phyloP scores from a whole-genome alignment of 2,797 vertebrate genomes.

The Artibeus jamaicensis region DNA sequence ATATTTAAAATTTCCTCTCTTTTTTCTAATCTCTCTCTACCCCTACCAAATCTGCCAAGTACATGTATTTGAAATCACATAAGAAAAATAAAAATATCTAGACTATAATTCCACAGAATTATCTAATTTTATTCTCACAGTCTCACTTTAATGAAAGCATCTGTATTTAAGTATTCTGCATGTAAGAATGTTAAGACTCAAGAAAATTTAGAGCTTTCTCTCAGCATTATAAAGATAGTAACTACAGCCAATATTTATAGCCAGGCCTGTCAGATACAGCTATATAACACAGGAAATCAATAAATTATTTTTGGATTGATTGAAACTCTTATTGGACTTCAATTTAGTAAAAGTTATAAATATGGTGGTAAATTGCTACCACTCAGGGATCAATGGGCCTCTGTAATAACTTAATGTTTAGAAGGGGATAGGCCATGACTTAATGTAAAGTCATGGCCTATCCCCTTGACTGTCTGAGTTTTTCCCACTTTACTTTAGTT shows the following conservation, averaged over 20 bases:
- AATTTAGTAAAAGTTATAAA: slow-evolving; percentile 41
- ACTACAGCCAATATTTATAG: not conserved
- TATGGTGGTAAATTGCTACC: not conserved
- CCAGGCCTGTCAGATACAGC: not conserved
- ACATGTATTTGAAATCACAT: not conserved
- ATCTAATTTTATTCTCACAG: slow-evolving; percentile 4
- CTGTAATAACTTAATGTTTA: slow-evolving; percentile 34
- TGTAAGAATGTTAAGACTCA: not conserved
- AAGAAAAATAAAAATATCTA: not conserved
- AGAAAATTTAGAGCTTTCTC: not conserved
- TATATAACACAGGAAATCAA: slow-evolving; percentile 1
- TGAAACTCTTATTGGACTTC: not conserved
- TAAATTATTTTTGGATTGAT: slow-evolving; percentile 21
- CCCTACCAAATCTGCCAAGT: not conserved
- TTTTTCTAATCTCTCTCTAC: not conserved
- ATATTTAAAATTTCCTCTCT: not conserved
- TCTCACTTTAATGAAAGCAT: slow-evolving; percentile 25
- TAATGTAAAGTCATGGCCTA: not conserved
- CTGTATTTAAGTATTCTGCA: not conserved
- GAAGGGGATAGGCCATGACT: not conserved
- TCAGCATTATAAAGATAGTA: not conserved
- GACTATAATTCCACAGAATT: not conserved
- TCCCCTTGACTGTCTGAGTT: not conserved
- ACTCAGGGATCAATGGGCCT: not conserved
- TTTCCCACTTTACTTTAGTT: not conserved